Evolutionary conservation across 23 tunicate genomes (phyloP), one percentile per base, ranked within the genome.

Genomic region (Halocynthia aurantium): DNA sequence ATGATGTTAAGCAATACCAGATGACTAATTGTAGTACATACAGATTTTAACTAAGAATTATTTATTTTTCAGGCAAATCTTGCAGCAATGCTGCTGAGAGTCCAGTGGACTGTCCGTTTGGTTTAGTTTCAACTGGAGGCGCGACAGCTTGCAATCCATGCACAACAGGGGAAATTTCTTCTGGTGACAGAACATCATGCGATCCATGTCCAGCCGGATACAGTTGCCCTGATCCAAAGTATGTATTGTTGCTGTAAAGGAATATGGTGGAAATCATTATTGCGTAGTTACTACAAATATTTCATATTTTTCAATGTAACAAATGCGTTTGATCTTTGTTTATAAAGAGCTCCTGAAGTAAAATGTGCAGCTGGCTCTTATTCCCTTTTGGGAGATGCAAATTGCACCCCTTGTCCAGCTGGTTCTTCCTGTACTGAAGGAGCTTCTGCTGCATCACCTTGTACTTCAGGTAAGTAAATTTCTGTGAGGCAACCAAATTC

Each of bases 201-300:
- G 76, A 81, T 6, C 71, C 57, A 18, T 92, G 98, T 60, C 98
- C 98, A 51, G 98, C 98, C 8, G 98, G 98, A 6, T 68, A 61
- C 58, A 55, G 51, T 15, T 90, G 97, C 51, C 51, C 76, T 7
- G 58, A 72, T 56, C 78, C 82, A 21, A 70, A 72, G 90, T 90
- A 51, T 7, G 31, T 60, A 58, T 11, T 17, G 22, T 55, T 56
- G 54, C 64, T 71, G 55, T 12, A 19, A 6, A 57, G 61, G 11
- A 76, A 20, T 61, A 57, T 15, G 13, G 49, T 72, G 13, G 63
- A 13, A 58, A n/a, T n/a, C 63, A 58, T 58, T n/a, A 13, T n/a
- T 13, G 63, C 63, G 2, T 58, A 58, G 63, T 58, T 58, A 2
- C 64, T 60, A 67, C 21, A 2, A 67, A 21, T 4, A 50, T 11